Evolutionary conservation across 1,140 invertebrate genomes (phyloP).

Genomic region (Bombus huntii): DNA sequence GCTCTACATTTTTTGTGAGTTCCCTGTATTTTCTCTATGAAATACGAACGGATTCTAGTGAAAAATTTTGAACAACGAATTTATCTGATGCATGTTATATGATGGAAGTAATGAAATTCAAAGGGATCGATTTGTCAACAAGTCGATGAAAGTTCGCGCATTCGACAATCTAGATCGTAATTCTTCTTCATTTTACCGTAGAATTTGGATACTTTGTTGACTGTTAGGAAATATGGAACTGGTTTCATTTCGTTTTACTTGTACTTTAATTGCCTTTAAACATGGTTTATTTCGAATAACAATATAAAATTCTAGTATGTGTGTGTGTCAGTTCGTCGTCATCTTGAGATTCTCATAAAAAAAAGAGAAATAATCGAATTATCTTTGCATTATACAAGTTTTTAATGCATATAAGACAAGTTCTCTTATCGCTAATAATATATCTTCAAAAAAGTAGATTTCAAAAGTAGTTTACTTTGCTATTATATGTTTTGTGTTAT

Average conservation of each 20-base stretch:
- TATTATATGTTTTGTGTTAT: not conserved
- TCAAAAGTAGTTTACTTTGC: not conserved
- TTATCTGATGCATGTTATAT: constrained; percentile 22
- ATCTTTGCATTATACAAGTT: not conserved
- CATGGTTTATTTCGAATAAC: not conserved
- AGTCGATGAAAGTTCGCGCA: constrained; percentile 68
- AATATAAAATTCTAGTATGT: not conserved
- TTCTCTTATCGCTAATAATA: not conserved
- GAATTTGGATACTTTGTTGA: not conserved
- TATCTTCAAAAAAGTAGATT: not conserved
- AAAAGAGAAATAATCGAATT: not conserved
- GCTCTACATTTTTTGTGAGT: not conserved
- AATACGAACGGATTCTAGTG: not conserved
- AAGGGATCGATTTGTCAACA: constrained; percentile 72
- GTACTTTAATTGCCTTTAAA: not conserved
- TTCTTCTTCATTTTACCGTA: constrained; percentile 23
- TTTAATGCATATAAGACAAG: not conserved
- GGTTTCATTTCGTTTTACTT: not conserved
- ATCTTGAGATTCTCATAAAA: not conserved
- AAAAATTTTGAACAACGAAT: not conserved
- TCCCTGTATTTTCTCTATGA: not conserved
- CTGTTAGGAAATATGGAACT: not conserved
- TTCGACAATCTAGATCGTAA: constrained; percentile 42
- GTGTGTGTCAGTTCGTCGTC: not conserved
- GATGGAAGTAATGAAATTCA: constrained; percentile 58